Conservation (phyloP, 1,140 invertebrate genomes). For the Ips nitidus region DNA sequence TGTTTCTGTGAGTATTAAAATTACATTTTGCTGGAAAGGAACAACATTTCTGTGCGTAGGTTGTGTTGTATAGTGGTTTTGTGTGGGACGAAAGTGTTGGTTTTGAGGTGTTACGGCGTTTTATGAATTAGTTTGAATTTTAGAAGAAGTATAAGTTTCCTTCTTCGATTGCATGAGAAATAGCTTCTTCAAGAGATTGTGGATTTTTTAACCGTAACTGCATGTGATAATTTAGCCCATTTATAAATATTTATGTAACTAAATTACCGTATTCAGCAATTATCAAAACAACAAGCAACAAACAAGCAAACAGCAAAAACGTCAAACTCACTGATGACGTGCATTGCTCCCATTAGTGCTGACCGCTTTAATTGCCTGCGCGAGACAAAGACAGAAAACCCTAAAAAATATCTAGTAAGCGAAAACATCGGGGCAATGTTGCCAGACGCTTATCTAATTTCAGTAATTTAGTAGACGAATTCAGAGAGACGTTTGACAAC, state of each 20-base stretch:
- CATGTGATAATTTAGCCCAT: constrained; percentile 12
- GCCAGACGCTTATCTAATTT: no score
- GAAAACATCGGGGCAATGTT: no score
- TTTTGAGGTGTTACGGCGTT: not conserved
- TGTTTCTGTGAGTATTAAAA: not conserved
- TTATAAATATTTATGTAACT: constrained; percentile 24
- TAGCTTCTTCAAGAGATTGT: constrained; percentile 21
- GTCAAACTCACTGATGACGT: no score
- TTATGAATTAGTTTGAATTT: not conserved
- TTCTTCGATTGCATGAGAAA: constrained; percentile 15
- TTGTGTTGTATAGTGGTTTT: not conserved
- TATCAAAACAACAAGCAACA: not conserved
- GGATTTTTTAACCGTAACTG: constrained; percentile 25
- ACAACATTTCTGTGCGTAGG: not conserved
- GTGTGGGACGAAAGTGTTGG: not conserved
- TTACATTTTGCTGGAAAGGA: not conserved
- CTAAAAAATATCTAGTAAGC: no score
- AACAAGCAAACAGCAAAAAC: no score
- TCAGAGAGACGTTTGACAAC: no score
- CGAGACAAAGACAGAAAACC: no score
- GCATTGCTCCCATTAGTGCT: no score
- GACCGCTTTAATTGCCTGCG: no score
- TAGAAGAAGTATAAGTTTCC: constrained; percentile 8
- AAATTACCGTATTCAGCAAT: constrained; percentile 12
- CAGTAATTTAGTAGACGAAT: no score